These are phyloP conservation scores for Dysidea cf. avara DNA, from an alignment of 37 sponge, comb jelly and placozoan genomes.

Conservation along the genomic window DNA sequence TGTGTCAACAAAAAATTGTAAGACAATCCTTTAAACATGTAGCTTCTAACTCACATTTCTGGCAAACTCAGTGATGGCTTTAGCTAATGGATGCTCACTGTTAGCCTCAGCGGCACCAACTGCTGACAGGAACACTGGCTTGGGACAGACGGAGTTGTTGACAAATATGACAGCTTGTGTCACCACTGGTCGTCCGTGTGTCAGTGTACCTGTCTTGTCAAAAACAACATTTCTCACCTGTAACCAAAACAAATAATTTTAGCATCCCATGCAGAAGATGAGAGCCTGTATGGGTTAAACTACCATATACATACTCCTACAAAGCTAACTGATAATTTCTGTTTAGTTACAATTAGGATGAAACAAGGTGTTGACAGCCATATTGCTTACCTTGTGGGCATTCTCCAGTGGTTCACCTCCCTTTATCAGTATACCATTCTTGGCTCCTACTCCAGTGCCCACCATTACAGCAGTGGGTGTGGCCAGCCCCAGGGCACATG, in stretches of 20 bases:
- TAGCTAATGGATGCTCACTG: constrained; percentile 94
- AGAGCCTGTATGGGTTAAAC: too few species aligned
- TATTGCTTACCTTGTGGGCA: constrained; percentile 72
- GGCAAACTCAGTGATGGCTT: constrained; percentile 80
- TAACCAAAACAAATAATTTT: too few species aligned
- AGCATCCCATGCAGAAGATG: too few species aligned
- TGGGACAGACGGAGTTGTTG: constrained; percentile 41
- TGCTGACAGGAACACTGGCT: constrained; percentile 53
- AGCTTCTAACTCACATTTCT: constrained; percentile 38
- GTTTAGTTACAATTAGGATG: too few species aligned
- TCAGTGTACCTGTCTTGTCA: constrained; percentile 98
- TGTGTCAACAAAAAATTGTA: too few species aligned
- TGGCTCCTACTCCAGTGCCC: constrained; percentile 84
- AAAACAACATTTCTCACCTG: constrained; percentile 79
- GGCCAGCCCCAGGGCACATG: constrained; percentile 89
- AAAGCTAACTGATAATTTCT: too few species aligned
- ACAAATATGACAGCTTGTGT: constrained; percentile 44
- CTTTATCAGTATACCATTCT: constrained; percentile 80
- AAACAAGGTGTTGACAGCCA: too few species aligned
- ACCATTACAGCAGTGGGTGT: constrained; percentile 92
- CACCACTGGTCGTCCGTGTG: constrained; percentile 85
- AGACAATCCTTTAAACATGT: too few species aligned
- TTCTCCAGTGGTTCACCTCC: constrained; percentile 87
- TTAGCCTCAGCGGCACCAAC: constrained; percentile 87
- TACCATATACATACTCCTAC: too few species aligned